These are phyloP conservation scores for Tiliacea citrago DNA, from an alignment of 2,888 invertebrate species.

Conservation along the genomic window DNA sequence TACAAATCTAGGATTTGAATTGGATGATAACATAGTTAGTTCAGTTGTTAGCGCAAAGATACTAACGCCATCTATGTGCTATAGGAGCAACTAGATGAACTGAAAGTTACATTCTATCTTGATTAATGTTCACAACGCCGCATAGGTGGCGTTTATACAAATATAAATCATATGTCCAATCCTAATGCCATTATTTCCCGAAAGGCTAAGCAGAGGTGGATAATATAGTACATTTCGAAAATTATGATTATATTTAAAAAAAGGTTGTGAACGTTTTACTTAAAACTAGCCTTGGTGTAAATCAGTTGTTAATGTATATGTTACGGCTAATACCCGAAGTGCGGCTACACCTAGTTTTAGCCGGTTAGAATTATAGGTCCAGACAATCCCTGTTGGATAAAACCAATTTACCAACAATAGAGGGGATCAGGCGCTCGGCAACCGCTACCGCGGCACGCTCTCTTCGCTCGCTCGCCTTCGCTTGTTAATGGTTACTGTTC, in stretches of 20 bases:
- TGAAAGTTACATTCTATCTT: background rate
- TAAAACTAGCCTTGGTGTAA: too few relatives aligned
- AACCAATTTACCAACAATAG: too few relatives aligned
- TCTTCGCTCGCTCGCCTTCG: too few relatives aligned
- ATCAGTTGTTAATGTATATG: too few relatives aligned
- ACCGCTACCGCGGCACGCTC: too few relatives aligned
- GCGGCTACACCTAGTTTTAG: too few relatives aligned
- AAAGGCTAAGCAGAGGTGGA: background rate
- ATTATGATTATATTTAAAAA: background rate
- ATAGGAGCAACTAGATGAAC: background rate
- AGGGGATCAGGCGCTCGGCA: too few relatives aligned
- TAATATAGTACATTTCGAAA: background rate
- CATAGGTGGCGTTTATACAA: slow-evolving; percentile 35
- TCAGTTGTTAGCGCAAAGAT: background rate
- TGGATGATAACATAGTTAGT: background rate
- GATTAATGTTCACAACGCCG: background rate
- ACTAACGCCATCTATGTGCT: slow-evolving; percentile 32
- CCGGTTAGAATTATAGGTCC: too few relatives aligned
- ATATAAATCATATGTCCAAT: background rate
- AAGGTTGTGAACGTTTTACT: background rate
- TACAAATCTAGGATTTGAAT: background rate
- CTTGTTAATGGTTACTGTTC: too few relatives aligned
- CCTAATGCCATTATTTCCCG: background rate
- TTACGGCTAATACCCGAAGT: too few relatives aligned
- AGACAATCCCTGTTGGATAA: too few relatives aligned